These are phyloP conservation scores for Papilio gigon DNA, from an alignment of 2,888 invertebrate genomes.

Conservation along the genomic window DNA sequence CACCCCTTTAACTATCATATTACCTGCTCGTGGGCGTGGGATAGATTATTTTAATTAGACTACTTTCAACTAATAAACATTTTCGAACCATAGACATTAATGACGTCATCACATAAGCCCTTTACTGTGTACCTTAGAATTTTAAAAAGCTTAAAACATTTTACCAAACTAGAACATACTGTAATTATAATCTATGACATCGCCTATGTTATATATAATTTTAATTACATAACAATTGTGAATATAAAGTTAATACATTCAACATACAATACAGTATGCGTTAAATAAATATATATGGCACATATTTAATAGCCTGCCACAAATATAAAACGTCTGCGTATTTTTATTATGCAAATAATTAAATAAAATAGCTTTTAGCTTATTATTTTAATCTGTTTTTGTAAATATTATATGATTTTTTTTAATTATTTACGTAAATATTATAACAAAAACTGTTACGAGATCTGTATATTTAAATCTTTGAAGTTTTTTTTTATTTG, in stretches of 20 bases:
- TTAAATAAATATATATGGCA: conserved; percentile 40
- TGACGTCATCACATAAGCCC: conserved; percentile 7
- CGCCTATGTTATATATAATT: conserved; percentile 20
- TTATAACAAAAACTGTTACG: too few species aligned
- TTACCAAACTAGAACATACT: not conserved
- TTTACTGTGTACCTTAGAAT: too few species aligned
- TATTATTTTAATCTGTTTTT: not conserved
- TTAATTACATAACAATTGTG: conserved; percentile 33
- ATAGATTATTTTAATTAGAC: not conserved
- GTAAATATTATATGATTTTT: too few species aligned
- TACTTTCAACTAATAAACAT: too few species aligned
- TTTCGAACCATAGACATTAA: too few species aligned
- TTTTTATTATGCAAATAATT: conserved; percentile 5
- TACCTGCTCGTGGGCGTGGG: too few species aligned
- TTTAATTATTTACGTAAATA: not conserved
- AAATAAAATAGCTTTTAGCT: not conserved
- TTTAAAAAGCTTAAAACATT: too few species aligned
- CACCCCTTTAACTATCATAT: too few species aligned
- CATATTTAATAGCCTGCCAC: conserved; percentile 26
- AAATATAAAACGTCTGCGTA: conserved; percentile 11
- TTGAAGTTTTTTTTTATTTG: conserved; percentile 1
- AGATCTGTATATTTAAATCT: too few species aligned
- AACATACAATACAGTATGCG: conserved; percentile 25
- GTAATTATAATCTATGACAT: conserved; percentile 31
- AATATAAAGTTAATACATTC: conserved; percentile 34